These are phyloP conservation scores for Chlorospingus semifuscus DNA, from an alignment of 2,797 vertebrate species.

Conservation along the genomic window DNA sequence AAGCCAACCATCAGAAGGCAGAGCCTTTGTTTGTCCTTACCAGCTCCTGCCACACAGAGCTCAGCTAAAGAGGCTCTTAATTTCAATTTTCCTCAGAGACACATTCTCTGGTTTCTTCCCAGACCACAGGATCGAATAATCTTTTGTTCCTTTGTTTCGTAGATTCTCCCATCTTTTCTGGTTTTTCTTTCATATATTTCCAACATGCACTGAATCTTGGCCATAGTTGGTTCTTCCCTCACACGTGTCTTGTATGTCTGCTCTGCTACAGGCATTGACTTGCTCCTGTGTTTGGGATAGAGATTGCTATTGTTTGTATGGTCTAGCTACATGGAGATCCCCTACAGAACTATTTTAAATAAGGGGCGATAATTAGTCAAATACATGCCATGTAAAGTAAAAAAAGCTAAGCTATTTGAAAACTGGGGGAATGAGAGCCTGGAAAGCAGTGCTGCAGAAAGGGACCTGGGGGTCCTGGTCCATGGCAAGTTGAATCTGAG, in stretches of 20 bases:
- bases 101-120: background rate
- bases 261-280: background rate
- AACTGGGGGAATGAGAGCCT: background rate
- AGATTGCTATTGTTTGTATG: background rate
- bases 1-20: background rate
- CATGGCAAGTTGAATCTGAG: fast-evolving
- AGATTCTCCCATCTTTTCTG: background rate
- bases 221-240: background rate
- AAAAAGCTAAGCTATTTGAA: background rate
- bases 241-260: background rate
- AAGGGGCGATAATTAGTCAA: background rate
- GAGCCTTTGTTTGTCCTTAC: background rate
- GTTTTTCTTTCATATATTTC: background rate
- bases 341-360: background rate
- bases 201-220: background rate
- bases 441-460: background rate
- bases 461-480: background rate
- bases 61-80: background rate
- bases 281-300: background rate
- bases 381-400: background rate
- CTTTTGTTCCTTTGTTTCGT: background rate
- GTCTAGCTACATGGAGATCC: background rate
- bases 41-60: background rate
- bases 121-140: background rate
- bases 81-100: background rate